Base-by-base conservation (phyloP, 2,888 invertebrate genomes). In the Azorinus chamasolen region DNA sequence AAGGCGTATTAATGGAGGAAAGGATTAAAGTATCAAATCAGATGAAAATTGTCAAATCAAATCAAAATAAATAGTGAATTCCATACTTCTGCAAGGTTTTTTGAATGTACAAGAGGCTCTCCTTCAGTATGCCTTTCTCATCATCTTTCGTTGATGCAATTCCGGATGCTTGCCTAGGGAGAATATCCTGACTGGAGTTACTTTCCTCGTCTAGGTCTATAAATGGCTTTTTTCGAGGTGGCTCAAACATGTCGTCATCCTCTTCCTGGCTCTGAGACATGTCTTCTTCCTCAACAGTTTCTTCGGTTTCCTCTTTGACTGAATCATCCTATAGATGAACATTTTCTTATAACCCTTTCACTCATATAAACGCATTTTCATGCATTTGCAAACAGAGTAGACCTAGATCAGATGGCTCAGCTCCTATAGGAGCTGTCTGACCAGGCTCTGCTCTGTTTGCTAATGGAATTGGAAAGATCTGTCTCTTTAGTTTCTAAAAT, bases 51-150 rank as follows among this genome's bases (percentile, higher is more conserved):
- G n/a, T n/a, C n/a, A n/a, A n/a, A n/a, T n/a, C n/a, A n/a, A n/a
- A n/a, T n/a, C n/a, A n/a, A n/a, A n/a, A n/a, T n/a, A n/a, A n/a
- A n/a, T n/a, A n/a, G n/a, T n/a, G n/a, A 18, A 45, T 4, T 18
- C 4, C 25, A 8, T 91, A 94, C 90, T 97, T 97, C 91, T 98
- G 98, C 68, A 99, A 94, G 66, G 96, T 96, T 63, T 96, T 95
- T 8, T 98, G 88, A 37, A 94, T 86, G 80, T 93, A 92, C 80
- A 98, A 98, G 37, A 98, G 94, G 78, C 88, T 88, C 62, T 85
- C 86, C 43, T 84, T 83, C 14, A 90, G 79, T 20, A 88, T 84
- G 10, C 83, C 87, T 41, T 84, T 84, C 51, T 84, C 86, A 62
- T 86, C 87, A 14, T 79, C 83, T 18, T 72, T 72, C 8, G 64